Evolutionary conservation across 2,888 invertebrate species (phyloP).

Genomic region (Arctia plantaginis): DNA sequence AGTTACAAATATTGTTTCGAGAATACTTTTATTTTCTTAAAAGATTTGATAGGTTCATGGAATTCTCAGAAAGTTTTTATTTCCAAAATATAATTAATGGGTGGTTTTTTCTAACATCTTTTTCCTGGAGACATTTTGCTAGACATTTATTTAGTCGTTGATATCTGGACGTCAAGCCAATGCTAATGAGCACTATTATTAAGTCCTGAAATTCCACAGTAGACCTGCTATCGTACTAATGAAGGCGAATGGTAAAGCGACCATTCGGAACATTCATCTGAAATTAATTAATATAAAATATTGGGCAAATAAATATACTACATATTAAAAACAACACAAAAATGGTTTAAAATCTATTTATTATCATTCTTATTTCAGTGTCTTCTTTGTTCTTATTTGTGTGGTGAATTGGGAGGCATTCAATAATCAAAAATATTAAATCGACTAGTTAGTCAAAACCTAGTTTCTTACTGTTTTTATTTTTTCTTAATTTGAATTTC

Average conservation of each 20-base stretch:
- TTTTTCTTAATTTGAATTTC: no score
- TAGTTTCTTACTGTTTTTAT: no score
- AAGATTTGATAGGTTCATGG: neutral
- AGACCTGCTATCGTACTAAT: constrained; percentile 86
- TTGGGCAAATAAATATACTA: neutral
- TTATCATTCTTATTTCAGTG: no score
- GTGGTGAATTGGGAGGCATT: no score
- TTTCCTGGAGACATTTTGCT: constrained; percentile 53
- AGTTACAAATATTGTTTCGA: neutral
- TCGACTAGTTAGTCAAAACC: no score
- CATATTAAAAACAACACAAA: no score
- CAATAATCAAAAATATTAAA: no score
- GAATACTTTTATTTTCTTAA: no score
- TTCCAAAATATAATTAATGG: neutral
- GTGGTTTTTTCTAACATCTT: constrained; percentile 39
- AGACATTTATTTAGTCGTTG: constrained; percentile 85
- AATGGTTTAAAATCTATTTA: no score
- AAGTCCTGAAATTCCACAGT: constrained; percentile 90
- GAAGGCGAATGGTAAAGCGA: constrained; percentile 73
- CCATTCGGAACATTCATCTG: constrained; percentile 68
- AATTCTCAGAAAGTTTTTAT: neutral
- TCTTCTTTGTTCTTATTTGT: no score
- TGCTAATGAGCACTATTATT: constrained; percentile 89
- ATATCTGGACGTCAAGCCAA: constrained; percentile 88
- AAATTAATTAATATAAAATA: constrained; percentile 9